Evolutionary conservation across 1,140 invertebrate species (phyloP).

Genomic region (Oryctes rhinoceros): DNA sequence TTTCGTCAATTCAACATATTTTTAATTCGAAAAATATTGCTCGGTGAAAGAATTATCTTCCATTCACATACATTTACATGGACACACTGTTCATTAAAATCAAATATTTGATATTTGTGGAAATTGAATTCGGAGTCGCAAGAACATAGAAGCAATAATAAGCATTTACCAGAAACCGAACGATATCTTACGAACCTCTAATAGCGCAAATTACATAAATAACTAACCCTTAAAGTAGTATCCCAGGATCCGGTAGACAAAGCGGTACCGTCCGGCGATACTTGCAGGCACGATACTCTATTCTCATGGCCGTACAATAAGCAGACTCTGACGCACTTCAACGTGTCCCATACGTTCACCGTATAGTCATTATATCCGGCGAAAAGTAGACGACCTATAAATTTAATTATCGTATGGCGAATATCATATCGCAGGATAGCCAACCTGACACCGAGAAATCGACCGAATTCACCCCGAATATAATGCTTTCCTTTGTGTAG

Average conservation of each 20-base stretch:
- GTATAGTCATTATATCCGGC: constrained; percentile 99
- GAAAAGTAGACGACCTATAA: constrained; percentile 88
- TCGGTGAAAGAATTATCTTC: too few species aligned
- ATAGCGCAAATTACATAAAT: too few species aligned
- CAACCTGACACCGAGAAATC: constrained; percentile 95
- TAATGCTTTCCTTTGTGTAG: constrained; percentile 96
- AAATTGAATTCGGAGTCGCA: too few species aligned
- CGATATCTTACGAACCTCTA: too few species aligned
- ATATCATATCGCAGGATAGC: neutral
- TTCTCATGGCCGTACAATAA: constrained; percentile 98
- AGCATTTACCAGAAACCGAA: too few species aligned
- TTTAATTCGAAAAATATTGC: too few species aligned
- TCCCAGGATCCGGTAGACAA: constrained; percentile 99
- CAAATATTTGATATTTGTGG: too few species aligned
- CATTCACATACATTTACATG: too few species aligned
- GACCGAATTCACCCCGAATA: constrained; percentile 98
- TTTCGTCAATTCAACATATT: too few species aligned
- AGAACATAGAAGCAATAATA: too few species aligned
- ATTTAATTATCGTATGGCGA: constrained; percentile 29
- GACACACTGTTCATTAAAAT: too few species aligned
- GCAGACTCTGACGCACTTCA: constrained; percentile 91
- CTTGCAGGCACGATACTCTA: constrained; percentile 91
- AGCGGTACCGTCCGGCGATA: constrained; percentile 97
- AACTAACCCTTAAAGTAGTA: constrained; percentile 85
- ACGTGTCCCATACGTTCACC: constrained; percentile 97